Conservation (phyloP, 1,140 invertebrate genomes). For the Cyphomyrmex costatus region DNA sequence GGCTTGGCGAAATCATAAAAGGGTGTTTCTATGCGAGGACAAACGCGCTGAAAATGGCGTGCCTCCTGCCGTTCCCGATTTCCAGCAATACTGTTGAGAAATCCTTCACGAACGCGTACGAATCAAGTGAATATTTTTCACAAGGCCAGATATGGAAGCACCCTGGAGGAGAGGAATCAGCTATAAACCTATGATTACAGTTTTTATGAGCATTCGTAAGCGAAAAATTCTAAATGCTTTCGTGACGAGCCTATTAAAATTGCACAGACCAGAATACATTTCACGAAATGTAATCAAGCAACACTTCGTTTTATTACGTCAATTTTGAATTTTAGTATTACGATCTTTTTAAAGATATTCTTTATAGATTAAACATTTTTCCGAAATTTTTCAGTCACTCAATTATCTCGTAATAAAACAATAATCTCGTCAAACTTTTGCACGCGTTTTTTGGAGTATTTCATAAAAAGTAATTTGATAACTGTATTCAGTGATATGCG, state of each 20-base stretch:
- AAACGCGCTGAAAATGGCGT: slow-evolving; percentile 72
- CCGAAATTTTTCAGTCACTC: background rate
- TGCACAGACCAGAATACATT: background rate
- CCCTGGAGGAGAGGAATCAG: background rate
- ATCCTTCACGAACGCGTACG: slow-evolving; percentile 46
- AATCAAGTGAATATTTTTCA: slow-evolving; percentile 65
- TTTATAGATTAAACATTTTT: background rate
- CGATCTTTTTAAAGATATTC: background rate
- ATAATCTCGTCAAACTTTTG: background rate
- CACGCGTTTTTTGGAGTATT: background rate
- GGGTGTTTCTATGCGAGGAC: slow-evolving; percentile 72
- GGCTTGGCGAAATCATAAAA: slow-evolving; percentile 73
- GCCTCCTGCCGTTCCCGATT: slow-evolving; percentile 22
- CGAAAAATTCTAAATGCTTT: slow-evolving; percentile 8
- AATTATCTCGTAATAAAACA: background rate
- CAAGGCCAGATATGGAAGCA: slow-evolving; percentile 44
- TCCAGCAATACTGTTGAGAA: slow-evolving; percentile 40
- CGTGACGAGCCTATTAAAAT: slow-evolving; percentile 17
- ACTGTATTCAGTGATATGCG: background rate
- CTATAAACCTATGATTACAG: slow-evolving; percentile 45
- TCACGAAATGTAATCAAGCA: slow-evolving; percentile 6
- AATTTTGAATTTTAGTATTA: background rate
- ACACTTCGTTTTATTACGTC: background rate
- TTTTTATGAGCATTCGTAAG: slow-evolving; percentile 35
- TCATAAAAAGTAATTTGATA: slow-evolving; percentile 18